phyloP scores from a whole-genome alignment of 2,113 vertebrate species.

The Oreocharis arfaki region DNA sequence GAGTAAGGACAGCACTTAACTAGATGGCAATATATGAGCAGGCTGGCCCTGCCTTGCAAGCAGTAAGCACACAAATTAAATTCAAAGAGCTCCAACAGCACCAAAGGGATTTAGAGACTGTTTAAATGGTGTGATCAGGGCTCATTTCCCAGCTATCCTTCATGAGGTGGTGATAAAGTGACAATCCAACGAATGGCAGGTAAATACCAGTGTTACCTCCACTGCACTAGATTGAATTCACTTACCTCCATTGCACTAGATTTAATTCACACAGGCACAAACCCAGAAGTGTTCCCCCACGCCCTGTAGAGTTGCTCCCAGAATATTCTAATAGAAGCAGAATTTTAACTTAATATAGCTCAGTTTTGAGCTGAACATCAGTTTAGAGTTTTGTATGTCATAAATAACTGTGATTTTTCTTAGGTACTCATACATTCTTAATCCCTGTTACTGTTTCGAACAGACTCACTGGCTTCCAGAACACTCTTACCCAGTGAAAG shows the following conservation, averaged over 20 bases:
- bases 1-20: not conserved
- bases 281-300: not conserved
- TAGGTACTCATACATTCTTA: not conserved
- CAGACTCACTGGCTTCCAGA: not conserved
- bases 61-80: not conserved
- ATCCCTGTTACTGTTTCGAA: not conserved
- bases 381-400: not conserved
- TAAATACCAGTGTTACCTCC: not conserved
- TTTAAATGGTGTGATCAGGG: not conserved
- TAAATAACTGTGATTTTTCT: not conserved
- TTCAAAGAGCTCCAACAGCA: not conserved
- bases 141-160: not conserved
- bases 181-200: not conserved
- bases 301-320: not conserved
- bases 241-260: not conserved
- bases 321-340: not conserved
- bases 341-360: not conserved
- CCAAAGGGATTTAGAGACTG: not conserved
- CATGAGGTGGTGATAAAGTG: not conserved
- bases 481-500: not conserved
- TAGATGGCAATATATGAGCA: not conserved
- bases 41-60: not conserved
- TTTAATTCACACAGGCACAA: not conserved
- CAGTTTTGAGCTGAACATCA: not conserved
- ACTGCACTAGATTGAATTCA: not conserved